A percentile compares a stretch with the other conserved stretches of the same genome.
These are phyloP conservation scores for Drosophila affinis DNA, from an alignment of 2,888 invertebrate species.

Conservation along the genomic window DNA sequence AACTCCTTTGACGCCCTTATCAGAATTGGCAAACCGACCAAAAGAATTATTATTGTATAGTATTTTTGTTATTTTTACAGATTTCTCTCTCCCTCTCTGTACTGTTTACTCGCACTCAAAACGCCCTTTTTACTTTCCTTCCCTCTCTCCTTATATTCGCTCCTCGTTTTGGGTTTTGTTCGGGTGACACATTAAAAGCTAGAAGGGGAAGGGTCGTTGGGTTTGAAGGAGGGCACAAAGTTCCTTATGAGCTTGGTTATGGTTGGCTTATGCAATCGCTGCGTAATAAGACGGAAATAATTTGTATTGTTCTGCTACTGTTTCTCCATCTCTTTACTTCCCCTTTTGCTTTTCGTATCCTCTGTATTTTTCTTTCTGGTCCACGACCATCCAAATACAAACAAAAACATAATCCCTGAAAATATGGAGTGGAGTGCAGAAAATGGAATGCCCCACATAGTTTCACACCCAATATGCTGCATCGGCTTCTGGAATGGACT, in stretches of 20 bases:
- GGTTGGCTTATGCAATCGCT: slow-evolving; percentile 73
- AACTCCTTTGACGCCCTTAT: slow-evolving; percentile 18
- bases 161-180: background rate
- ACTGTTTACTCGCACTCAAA: background rate
- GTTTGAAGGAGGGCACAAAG: background rate
- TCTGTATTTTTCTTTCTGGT: slow-evolving; percentile 17
- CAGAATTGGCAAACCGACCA: slow-evolving; percentile 78
- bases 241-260: slow-evolving; percentile 60
- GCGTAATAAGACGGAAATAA: slow-evolving; percentile 82
- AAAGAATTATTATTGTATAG: slow-evolving; percentile 80
- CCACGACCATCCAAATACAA: slow-evolving; percentile 18
- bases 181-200: slow-evolving; percentile 9
- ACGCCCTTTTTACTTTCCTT: background rate
- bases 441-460: slow-evolving; percentile 23
- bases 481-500: slow-evolving; percentile 8
- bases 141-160: background rate
- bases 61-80: slow-evolving; percentile 48
- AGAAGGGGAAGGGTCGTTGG: background rate
- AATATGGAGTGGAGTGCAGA: slow-evolving; percentile 10
- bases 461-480: slow-evolving; percentile 30
- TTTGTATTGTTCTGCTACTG: slow-evolving; percentile 64
- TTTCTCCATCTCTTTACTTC: slow-evolving; percentile 6
- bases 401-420: slow-evolving; percentile 24
- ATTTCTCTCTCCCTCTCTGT: slow-evolving; percentile 4
- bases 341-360: background rate